Percentiles rank a stretch among this genome's conserved stretches.
Evolutionary conservation across 2,888 invertebrate genomes (phyloP).

Genomic region (Brenthis hecate): DNA sequence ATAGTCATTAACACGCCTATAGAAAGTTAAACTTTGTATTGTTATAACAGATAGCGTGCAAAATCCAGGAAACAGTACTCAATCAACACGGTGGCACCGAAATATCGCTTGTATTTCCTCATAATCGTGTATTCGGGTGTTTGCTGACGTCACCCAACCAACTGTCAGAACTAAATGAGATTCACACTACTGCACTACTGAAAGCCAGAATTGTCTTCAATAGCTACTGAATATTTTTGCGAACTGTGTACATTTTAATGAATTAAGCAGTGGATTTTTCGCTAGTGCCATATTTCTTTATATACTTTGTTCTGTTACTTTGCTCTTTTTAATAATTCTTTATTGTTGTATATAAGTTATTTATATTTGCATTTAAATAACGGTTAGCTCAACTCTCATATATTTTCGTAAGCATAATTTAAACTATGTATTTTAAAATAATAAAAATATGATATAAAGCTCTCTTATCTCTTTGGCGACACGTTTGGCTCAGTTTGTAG

Average conservation of each 20-base stretch:
- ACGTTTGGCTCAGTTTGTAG: too few relatives aligned
- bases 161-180: constrained; percentile 35
- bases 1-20: constrained; percentile 5
- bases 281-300: too few relatives aligned
- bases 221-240: constrained; percentile 15
- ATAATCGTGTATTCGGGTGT: constrained; percentile 30
- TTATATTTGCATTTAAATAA: too few relatives aligned
- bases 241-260: constrained; percentile 1
- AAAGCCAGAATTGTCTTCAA: constrained; percentile 24
- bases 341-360: too few relatives aligned
- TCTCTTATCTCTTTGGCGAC: too few relatives aligned
- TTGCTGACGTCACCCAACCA: constrained; percentile 35
- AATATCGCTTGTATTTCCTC: constrained; percentile 28
- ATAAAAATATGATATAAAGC: too few relatives aligned
- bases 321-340: too few relatives aligned
- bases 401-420: too few relatives aligned
- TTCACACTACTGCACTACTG: constrained; percentile 10
- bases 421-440: too few relatives aligned
- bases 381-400: too few relatives aligned
- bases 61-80: constrained; percentile 34
- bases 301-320: too few relatives aligned
- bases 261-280: not conserved
- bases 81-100: constrained; percentile 37
- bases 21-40: constrained; percentile 10
- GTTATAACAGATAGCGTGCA: constrained; percentile 26